Evolutionary conservation across 2,113 vertebrate genomes (phyloP), one percentile per base, ranked within the genome.

Genomic region (Cheilinus undulatus): DNA sequence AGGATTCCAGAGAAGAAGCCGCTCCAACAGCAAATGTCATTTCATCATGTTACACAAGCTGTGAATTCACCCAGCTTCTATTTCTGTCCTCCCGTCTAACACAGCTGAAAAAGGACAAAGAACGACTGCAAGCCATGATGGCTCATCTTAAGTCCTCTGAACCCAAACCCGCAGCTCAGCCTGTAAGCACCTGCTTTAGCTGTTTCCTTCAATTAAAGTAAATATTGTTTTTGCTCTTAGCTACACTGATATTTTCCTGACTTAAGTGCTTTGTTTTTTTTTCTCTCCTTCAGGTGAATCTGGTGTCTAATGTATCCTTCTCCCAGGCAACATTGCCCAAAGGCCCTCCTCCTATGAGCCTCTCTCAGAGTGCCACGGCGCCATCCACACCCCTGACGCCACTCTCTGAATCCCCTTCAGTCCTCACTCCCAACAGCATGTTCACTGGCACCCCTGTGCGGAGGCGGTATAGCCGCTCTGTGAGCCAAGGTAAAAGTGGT

Each of bases 81-180:
- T 85, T 87, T 63, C 53, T 7, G 61, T 69, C 50, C 56, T 42
- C 73, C 49, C 24, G 2, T 40, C 76, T 73, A 52, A 28, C 80
- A 27, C 91, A 99, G 98, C 93, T 99, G 86, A 95, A 96, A 49
- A 99, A 99, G 94, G 98, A 99, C 91, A 98, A 97, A 88, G 97
- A 99, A 45, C 96, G 98, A 62, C 96, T 99, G 84, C 98, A 99
- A 89, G 98, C 98, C 51, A 99, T 99, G 98, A 99, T 99, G 98
- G 96, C 96, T 81, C 98, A 99, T 80, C 96, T 99, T 87, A 98
- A 98, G 87, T 97, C 98, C 51, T 96, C 97, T 51, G 97, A 99
- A 91, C 95, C 97, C 92, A 99, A 97, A 95, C 91, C 95, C 59
- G 93, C 96, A 88, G 95, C 95, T 63, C 97, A 97, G 89, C 96